Conservation (phyloP, 2,797 vertebrate species). For the Oophaga sylvatica region DNA sequence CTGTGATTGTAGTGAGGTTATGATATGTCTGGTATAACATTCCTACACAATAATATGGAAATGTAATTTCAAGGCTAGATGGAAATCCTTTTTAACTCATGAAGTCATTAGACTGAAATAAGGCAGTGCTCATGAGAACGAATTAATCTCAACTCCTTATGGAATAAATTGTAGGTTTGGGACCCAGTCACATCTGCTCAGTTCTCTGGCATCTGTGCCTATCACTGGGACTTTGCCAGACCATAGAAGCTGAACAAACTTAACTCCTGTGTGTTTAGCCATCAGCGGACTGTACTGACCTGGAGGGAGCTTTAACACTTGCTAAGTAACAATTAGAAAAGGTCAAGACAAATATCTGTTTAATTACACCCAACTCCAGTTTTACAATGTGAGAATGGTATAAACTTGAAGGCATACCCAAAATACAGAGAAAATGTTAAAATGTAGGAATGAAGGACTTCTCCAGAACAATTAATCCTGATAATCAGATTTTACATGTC, state of each 20-base stretch:
- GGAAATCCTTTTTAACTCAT: neutral
- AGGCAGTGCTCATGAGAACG: neutral
- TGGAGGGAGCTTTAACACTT: neutral
- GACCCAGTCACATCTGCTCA: constrained; percentile 16
- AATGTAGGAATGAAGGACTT: too few species aligned
- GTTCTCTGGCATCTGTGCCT: neutral
- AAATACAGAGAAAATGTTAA: too few species aligned
- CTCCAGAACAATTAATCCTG: too few species aligned
- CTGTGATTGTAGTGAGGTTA: neutral
- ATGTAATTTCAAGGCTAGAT: neutral
- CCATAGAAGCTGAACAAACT: neutral
- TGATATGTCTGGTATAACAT: neutral
- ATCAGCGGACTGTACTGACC: neutral
- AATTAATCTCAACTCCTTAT: constrained; percentile 6
- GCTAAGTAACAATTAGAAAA: neutral
- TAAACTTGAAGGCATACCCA: too few species aligned
- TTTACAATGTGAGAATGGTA: neutral
- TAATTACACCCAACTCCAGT: neutral
- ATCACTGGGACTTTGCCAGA: constrained; percentile 25
- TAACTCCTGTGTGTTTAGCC: constrained; percentile 6
- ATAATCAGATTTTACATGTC: too few species aligned
- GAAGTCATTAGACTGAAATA: neutral
- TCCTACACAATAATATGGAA: neutral
- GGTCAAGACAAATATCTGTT: neutral
- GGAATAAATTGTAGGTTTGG: constrained; percentile 23